Evolutionary conservation across 2,113 vertebrate genomes (phyloP).

Genomic region (Heterotis niloticus): DNA sequence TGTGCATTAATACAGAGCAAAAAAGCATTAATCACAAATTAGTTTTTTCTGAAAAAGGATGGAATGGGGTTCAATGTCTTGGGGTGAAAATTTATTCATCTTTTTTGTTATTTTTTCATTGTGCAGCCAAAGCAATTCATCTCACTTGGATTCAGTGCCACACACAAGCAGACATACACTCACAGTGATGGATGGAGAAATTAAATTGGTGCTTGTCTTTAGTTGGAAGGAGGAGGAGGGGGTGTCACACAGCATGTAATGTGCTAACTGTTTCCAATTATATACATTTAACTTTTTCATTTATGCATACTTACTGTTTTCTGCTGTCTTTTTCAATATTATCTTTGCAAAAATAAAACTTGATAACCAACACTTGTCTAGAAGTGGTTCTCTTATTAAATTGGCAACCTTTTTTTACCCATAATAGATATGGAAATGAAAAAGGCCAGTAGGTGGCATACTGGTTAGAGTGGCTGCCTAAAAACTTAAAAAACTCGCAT

Average conservation of each 20-base stretch:
- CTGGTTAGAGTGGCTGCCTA: too few species aligned
- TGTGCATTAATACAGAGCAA: conserved; percentile 13
- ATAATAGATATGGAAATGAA: neutral
- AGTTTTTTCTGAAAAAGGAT: neutral
- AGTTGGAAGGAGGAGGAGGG: neutral
- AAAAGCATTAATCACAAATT: neutral
- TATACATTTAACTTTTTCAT: neutral
- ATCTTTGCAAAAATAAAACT: neutral
- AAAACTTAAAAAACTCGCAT: too few species aligned
- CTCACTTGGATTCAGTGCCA: neutral
- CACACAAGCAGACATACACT: neutral
- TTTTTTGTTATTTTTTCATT: neutral
- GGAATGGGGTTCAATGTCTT: neutral
- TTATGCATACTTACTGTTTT: neutral
- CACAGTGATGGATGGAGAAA: neutral
- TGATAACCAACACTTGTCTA: neutral
- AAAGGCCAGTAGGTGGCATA: neutral
- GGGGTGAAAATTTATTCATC: conserved; percentile 5
- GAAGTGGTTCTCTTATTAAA: neutral
- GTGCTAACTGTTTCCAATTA: neutral
- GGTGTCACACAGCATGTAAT: neutral
- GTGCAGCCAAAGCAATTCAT: conserved; percentile 1
- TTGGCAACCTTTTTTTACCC: neutral
- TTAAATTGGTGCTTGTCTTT: neutral
- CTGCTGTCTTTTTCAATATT: neutral